Evolutionary conservation across 2,797 vertebrate genomes (phyloP).

Genomic region (Pipistrellus nathusii): DNA sequence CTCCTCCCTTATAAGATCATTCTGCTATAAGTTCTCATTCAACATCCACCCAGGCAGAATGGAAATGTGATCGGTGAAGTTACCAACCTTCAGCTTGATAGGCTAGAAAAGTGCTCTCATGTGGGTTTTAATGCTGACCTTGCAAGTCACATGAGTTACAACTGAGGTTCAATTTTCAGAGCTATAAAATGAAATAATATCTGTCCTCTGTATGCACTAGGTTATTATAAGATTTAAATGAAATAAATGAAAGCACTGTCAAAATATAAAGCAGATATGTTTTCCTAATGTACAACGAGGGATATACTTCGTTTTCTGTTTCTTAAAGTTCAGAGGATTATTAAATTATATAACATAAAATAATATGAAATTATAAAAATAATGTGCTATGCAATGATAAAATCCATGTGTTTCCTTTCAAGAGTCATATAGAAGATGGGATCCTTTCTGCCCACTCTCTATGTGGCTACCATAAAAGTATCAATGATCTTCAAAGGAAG

Average conservation of each 20-base stretch:
- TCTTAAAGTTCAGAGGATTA: conserved; percentile 17
- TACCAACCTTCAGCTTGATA: background rate
- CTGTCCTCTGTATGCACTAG: background rate
- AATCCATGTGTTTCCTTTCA: background rate
- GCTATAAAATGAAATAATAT: background rate
- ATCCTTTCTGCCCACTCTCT: background rate
- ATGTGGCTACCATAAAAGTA: background rate
- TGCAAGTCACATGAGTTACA: background rate
- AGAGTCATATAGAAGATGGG: background rate
- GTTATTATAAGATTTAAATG: background rate
- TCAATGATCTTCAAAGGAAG: background rate
- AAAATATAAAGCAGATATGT: background rate
- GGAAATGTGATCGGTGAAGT: background rate
- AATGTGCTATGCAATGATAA: background rate
- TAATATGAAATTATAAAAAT: background rate
- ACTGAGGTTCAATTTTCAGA: background rate
- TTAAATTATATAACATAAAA: background rate
- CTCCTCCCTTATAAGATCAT: background rate
- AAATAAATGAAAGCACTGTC: background rate
- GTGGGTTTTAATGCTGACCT: background rate
- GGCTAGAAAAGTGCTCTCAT: background rate
- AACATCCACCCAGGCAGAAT: background rate
- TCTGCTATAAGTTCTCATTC: background rate
- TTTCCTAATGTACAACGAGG: background rate
- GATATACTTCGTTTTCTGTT: conserved; percentile 34